phyloP scores from a whole-genome alignment of 2,113 vertebrate genomes.

The Rhabdornis inornatus region DNA sequence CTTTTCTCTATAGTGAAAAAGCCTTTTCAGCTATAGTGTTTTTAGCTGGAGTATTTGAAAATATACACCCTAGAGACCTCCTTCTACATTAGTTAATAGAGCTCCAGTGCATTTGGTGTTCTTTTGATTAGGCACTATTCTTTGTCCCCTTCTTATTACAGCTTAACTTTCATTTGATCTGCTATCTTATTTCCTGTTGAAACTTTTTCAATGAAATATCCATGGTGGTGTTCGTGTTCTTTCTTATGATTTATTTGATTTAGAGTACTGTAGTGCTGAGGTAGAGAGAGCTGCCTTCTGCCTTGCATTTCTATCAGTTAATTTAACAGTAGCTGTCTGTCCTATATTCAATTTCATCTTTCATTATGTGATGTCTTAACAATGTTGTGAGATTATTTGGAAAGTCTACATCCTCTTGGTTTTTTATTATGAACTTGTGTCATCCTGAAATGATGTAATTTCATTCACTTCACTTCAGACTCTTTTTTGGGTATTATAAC shows the following conservation, averaged over 20 bases:
- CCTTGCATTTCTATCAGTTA: conserved; percentile 1
- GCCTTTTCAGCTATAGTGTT: neutral
- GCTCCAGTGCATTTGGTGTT: neutral
- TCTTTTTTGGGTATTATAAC: neutral
- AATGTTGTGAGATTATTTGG: neutral
- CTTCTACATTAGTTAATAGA: neutral
- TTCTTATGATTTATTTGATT: neutral
- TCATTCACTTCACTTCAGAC: neutral
- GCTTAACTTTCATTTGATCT: neutral
- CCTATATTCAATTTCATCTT: neutral
- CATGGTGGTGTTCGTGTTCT: neutral
- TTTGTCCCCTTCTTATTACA: neutral
- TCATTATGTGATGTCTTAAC: neutral
- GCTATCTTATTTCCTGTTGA: neutral
- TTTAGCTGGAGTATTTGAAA: neutral
- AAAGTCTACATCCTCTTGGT: neutral
- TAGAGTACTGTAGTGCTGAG: neutral
- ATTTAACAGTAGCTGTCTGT: neutral
- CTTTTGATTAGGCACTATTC: neutral
- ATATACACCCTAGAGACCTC: neutral
- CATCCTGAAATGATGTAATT: neutral
- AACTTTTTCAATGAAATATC: neutral
- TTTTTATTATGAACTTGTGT: neutral
- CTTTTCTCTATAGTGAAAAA: neutral
- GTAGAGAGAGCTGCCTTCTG: neutral